Evolutionary conservation across 2,888 invertebrate species (phyloP).

Genomic region (Agrypnus murinus): DNA sequence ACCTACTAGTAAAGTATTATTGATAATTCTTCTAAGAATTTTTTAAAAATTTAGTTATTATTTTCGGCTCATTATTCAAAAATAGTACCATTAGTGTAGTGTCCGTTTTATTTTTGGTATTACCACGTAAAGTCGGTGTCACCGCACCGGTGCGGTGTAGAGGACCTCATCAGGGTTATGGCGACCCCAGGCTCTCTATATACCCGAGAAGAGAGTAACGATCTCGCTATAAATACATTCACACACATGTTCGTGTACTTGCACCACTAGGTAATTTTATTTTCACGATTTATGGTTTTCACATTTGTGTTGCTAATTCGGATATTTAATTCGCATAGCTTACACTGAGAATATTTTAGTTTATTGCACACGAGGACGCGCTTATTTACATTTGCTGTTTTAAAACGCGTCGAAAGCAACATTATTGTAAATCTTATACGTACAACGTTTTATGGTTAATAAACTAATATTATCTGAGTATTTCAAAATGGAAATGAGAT

Average conservation of each 20-base stretch:
- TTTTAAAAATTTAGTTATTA: conserved; percentile 36
- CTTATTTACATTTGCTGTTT: conserved; percentile 19
- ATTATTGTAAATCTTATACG: conserved; percentile 17
- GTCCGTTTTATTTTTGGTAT: conserved; percentile 47
- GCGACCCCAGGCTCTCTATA: conserved; percentile 37
- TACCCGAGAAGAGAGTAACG: conserved; percentile 48
- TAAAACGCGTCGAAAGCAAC: conserved; percentile 14
- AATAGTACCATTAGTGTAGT: conserved; percentile 41
- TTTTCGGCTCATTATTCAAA: conserved; percentile 46
- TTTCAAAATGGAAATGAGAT: conserved; percentile 5
- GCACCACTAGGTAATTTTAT: conserved; percentile 52
- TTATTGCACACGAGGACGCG: conserved; percentile 36
- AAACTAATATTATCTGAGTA: conserved; percentile 18
- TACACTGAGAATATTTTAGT: conserved; percentile 41
- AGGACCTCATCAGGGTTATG: conserved; percentile 52
- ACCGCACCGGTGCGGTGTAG: conserved; percentile 51
- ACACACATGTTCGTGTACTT: conserved; percentile 52
- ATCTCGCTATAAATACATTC: conserved; percentile 53
- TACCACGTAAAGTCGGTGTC: conserved; percentile 51
- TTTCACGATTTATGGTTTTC: conserved; percentile 53
- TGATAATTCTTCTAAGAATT: conserved; percentile 35
- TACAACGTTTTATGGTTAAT: conserved; percentile 15
- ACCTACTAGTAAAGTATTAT: conserved; percentile 25
- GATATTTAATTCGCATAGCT: conserved; percentile 52
- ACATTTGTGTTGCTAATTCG: conserved; percentile 54